phyloP scores from a whole-genome alignment of 2,888 invertebrate species.

The Synergus japonicus region DNA sequence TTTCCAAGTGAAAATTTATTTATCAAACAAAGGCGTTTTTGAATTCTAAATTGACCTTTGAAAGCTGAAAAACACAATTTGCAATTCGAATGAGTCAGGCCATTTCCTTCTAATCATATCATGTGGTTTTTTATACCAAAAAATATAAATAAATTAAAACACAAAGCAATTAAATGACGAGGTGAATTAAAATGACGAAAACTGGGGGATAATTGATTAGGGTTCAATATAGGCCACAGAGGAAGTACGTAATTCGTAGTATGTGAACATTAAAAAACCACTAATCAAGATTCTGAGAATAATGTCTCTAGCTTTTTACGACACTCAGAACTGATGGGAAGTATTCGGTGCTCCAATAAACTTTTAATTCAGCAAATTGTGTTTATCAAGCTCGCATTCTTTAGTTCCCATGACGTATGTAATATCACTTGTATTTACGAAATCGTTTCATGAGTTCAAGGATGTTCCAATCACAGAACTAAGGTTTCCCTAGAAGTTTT shows the following conservation, averaged over 20 bases:
- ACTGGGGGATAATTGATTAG: not conserved
- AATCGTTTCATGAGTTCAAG: constrained; percentile 34
- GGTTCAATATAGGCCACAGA: not conserved
- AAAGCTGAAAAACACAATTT: not conserved
- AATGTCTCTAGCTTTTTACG: not conserved
- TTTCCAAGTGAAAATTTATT: constrained; percentile 11
- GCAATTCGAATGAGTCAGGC: constrained; percentile 9
- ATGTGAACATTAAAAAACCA: not conserved
- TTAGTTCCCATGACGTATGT: constrained; percentile 21
- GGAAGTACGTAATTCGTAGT: not conserved
- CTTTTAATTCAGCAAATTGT: constrained; percentile 14
- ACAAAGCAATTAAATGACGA: not conserved
- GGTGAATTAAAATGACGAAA: not conserved
- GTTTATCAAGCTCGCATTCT: constrained; percentile 25
- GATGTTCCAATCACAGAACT: not conserved
- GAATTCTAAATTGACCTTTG: constrained; percentile 5
- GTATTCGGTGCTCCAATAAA: not conserved
- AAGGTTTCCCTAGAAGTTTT: not conserved
- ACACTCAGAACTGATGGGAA: not conserved
- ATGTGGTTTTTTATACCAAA: not conserved
- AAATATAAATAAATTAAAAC: constrained; percentile 12
- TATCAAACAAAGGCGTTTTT: not conserved
- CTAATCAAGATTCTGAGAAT: not conserved
- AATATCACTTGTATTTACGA: constrained; percentile 21
- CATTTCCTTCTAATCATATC: constrained; percentile 5